These are phyloP conservation scores for Magallana nippona DNA, from an alignment of 2,888 invertebrate genomes.

Conservation along the genomic window DNA sequence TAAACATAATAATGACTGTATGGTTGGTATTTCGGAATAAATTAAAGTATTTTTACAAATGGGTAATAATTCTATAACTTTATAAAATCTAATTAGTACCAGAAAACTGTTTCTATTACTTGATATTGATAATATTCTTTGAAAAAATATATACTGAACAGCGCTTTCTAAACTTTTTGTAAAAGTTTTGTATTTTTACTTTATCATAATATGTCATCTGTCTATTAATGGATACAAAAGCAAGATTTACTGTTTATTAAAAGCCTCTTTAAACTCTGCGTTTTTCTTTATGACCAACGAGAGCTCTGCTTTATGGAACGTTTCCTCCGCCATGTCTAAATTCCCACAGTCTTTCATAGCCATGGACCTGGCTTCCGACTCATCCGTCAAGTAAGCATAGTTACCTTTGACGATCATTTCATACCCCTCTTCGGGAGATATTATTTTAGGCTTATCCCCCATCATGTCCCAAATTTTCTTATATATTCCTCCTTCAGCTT, in stretches of 20 bases:
- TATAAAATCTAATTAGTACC: too few species aligned
- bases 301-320: slow-evolving; percentile 58
- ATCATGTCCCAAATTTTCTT: slow-evolving; percentile 56
- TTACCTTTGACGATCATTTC: slow-evolving; percentile 36
- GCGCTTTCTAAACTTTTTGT: too few species aligned
- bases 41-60: too few species aligned
- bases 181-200: neutral
- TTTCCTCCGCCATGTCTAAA: slow-evolving; percentile 55
- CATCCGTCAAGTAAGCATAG: slow-evolving; percentile 60
- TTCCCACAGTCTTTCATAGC: slow-evolving; percentile 53
- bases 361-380: slow-evolving; percentile 55
- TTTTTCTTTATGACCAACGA: slow-evolving; percentile 60
- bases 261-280: slow-evolving; percentile 53
- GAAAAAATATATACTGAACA: slow-evolving; percentile 27
- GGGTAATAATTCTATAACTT: too few species aligned
- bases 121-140: neutral
- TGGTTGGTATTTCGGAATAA: too few species aligned
- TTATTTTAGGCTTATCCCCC: slow-evolving; percentile 54
- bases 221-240: neutral
- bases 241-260: slow-evolving; percentile 59
- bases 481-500: slow-evolving; percentile 52
- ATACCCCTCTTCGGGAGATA: slow-evolving; percentile 51
- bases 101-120: too few species aligned
- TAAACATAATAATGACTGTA: neutral
- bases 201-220: neutral